A percentile compares a stretch with the other conserved stretches of the same genome.
phyloP scores from a whole-genome alignment of 1,140 invertebrate species.

The Zaprionus ornatus region DNA sequence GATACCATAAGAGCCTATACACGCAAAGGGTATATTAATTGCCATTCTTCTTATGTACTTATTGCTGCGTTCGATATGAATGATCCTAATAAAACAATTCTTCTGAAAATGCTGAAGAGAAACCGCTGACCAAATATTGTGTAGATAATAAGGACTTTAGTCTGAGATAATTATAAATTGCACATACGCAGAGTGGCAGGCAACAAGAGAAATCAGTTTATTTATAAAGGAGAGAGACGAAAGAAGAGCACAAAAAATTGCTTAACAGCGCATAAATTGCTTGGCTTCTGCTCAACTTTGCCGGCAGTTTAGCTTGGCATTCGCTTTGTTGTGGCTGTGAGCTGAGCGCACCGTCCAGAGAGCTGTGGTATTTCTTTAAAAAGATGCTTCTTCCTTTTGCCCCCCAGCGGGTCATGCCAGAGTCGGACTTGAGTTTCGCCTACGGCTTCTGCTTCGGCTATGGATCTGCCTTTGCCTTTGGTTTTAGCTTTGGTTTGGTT shows the following conservation, averaged over 20 bases:
- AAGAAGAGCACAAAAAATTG: neutral
- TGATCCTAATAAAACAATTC: neutral
- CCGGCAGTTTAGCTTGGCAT: conserved; percentile 26
- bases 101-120: neutral
- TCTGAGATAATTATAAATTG: conserved; percentile 16
- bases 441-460: neutral
- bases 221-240: neutral
- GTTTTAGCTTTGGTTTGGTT: neutral
- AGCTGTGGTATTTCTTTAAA: conserved; percentile 56
- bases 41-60: too few species aligned
- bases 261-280: conserved; percentile 33
- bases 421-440: neutral
- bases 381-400: conserved; percentile 6
- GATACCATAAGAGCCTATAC: neutral
- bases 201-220: conserved; percentile 17
- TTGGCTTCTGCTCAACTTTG: conserved; percentile 29
- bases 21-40: neutral
- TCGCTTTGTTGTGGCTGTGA: conserved; percentile 44
- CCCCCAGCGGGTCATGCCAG: neutral
- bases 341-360: conserved; percentile 6
- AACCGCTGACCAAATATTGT: neutral
- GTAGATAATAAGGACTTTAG: neutral
- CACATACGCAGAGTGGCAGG: conserved; percentile 28
- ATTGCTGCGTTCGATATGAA: too few species aligned
- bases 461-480: conserved; percentile 11